phyloP scores from a whole-genome alignment of 2,113 vertebrate genomes.

The Phoenicopterus ruber region DNA sequence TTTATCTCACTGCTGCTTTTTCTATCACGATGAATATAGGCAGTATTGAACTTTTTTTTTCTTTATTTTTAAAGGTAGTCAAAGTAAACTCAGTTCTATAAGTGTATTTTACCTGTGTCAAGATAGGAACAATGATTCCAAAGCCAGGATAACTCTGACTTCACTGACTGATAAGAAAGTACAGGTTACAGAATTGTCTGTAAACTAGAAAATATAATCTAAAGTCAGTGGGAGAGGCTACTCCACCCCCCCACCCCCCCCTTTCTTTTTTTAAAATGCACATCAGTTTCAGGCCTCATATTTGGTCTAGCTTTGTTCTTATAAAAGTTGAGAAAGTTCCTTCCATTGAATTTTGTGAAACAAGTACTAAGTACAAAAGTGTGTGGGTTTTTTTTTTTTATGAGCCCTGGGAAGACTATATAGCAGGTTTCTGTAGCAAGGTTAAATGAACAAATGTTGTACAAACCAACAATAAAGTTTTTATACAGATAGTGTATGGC shows the following conservation, averaged over 20 bases:
- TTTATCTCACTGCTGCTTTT: background rate
- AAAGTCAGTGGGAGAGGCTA: background rate
- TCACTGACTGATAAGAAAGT: background rate
- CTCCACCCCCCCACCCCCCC: fast-evolving
- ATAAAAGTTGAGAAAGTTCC: background rate
- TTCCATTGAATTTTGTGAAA: background rate
- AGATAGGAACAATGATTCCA: background rate
- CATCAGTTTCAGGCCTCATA: background rate
- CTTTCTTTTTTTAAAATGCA: too few relatives aligned
- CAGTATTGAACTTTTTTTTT: background rate
- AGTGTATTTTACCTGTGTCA: background rate
- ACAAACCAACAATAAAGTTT: background rate
- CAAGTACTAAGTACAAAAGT: background rate
- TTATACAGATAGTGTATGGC: background rate
- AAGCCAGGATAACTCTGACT: background rate
- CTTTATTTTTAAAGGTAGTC: background rate
- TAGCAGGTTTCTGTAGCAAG: background rate
- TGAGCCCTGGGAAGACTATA: background rate
- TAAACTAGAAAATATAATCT: background rate
- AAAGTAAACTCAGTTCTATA: background rate
- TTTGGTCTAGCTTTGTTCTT: background rate
- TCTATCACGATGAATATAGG: fast-evolving
- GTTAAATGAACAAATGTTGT: background rate
- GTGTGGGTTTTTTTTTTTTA: background rate
- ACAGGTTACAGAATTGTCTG: background rate